These are phyloP conservation scores for Drosophila serrata DNA, from an alignment of 1,140 invertebrate genomes.

Conservation along the genomic window DNA sequence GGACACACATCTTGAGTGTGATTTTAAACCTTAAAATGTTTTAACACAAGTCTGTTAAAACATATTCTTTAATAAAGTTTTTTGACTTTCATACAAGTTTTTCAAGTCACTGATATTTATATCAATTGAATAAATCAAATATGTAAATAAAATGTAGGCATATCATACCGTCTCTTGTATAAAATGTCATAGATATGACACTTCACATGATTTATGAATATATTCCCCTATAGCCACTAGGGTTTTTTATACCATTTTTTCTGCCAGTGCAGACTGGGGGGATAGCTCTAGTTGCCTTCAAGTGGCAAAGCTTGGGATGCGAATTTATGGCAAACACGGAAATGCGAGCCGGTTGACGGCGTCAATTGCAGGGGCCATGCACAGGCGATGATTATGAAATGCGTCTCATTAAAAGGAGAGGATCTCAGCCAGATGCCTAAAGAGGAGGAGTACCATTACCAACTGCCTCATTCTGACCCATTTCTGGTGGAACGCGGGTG, in stretches of 20 bases:
- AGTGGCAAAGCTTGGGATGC: constrained; percentile 56
- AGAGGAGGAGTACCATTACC: constrained; percentile 5
- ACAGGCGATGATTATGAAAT: constrained; percentile 77
- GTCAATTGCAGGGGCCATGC: constrained; percentile 57
- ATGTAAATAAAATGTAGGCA: background rate
- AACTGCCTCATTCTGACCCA: constrained; percentile 49
- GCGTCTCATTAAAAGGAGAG: constrained; percentile 75
- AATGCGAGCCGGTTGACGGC: constrained; percentile 67
- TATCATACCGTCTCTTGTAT: background rate
- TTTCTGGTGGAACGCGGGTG: constrained; percentile 43
- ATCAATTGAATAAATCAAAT: background rate
- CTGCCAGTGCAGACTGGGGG: background rate
- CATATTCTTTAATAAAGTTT: background rate
- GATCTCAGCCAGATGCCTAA: constrained; percentile 30
- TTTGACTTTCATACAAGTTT: no score
- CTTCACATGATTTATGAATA: background rate
- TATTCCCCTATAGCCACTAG: no score
- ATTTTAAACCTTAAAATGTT: background rate
- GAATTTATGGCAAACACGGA: constrained; percentile 79
- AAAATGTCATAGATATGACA: background rate
- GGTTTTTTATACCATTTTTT: background rate
- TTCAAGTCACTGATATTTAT: no score
- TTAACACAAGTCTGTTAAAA: background rate
- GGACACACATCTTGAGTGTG: no score
- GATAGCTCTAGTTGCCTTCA: constrained; percentile 67